Percentiles rank a stretch among this genome's conserved stretches.
phyloP scores from a whole-genome alignment of 2,888 invertebrate species.

The Hermodice carunculata region DNA sequence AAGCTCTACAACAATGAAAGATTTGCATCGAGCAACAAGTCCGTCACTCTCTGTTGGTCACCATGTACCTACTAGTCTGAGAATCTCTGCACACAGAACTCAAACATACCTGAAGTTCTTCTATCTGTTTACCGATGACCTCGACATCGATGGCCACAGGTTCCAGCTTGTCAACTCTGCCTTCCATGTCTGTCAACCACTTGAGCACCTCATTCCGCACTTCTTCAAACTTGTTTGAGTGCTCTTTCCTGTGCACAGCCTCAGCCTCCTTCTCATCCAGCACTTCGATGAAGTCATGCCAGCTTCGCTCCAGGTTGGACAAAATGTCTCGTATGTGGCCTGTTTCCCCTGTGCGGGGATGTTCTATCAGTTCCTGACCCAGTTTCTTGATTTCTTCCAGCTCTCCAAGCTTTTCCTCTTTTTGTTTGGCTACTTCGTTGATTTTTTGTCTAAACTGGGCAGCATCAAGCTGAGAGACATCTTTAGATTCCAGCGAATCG shows the following conservation, averaged over 20 bases:
- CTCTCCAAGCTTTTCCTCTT: slow-evolving; percentile 47
- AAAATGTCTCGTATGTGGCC: slow-evolving; percentile 57
- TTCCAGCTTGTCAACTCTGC: slow-evolving; percentile 80
- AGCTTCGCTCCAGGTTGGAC: slow-evolving; percentile 82
- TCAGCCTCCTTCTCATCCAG: slow-evolving; percentile 88
- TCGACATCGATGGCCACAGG: slow-evolving; percentile 92
- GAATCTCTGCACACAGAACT: too few relatives aligned
- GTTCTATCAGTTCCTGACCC: slow-evolving; percentile 55
- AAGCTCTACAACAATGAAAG: too few relatives aligned
- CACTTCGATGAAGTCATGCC: slow-evolving; percentile 87
- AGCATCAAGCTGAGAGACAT: slow-evolving; percentile 76
- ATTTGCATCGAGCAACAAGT: too few relatives aligned
- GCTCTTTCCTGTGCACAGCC: slow-evolving; percentile 86
- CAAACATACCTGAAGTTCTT: slow-evolving; percentile 64
- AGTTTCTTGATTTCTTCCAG: slow-evolving; percentile 50
- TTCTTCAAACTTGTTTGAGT: slow-evolving; percentile 87
- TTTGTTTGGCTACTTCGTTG: slow-evolving; percentile 68
- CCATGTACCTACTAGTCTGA: too few relatives aligned
- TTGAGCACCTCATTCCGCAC: slow-evolving; percentile 85
- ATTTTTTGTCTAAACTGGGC: slow-evolving; percentile 76
- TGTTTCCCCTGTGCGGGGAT: slow-evolving; percentile 59
- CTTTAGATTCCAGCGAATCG: slow-evolving; percentile 72
- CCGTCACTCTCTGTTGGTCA: too few relatives aligned
- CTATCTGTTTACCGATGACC: slow-evolving; percentile 83
- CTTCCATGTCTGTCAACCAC: slow-evolving; percentile 88